A percentile compares a stretch with the other conserved stretches of the same genome.
phyloP scores from a whole-genome alignment of 2,888 invertebrate genomes.

The Eupeodes luniger region DNA sequence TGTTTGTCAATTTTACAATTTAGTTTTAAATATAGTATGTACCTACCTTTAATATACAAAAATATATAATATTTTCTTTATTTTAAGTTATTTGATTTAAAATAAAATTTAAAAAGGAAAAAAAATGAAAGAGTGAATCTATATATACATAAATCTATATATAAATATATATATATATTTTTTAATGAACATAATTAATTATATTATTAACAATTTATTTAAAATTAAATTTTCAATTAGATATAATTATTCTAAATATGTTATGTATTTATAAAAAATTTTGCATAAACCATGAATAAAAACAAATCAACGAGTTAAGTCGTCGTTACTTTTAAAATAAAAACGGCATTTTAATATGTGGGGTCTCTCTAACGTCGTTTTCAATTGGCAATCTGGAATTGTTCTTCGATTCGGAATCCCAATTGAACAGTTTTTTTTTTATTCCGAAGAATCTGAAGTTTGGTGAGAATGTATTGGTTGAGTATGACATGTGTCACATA shows the following conservation, averaged over 20 bases:
- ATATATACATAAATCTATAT: constrained; percentile 37
- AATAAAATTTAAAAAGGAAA: not conserved
- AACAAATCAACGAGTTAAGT: constrained; percentile 48
- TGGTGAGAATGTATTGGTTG: too few species aligned
- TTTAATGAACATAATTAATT: constrained; percentile 59
- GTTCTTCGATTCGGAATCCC: too few species aligned
- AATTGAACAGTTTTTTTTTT: too few species aligned
- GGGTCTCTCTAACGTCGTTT: too few species aligned
- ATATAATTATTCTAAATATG: constrained; percentile 39
- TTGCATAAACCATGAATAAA: constrained; percentile 68
- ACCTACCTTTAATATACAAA: constrained; percentile 24
- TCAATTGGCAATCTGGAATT: too few species aligned
- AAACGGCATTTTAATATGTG: not conserved
- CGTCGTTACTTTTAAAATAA: constrained; percentile 41
- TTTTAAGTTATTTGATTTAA: constrained; percentile 39
- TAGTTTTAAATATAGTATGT: constrained; percentile 35
- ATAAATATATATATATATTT: constrained; percentile 45
- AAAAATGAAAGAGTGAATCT: constrained; percentile 39
- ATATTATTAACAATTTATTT: constrained; percentile 48
- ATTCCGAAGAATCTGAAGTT: too few species aligned
- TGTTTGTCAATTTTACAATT: constrained; percentile 7
- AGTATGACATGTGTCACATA: too few species aligned
- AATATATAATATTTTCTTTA: constrained; percentile 10
- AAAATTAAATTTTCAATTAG: constrained; percentile 50
- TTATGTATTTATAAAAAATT: constrained; percentile 69